phyloP scores from a whole-genome alignment of 2,888 invertebrate genomes.

The Xestia ashworthii region DNA sequence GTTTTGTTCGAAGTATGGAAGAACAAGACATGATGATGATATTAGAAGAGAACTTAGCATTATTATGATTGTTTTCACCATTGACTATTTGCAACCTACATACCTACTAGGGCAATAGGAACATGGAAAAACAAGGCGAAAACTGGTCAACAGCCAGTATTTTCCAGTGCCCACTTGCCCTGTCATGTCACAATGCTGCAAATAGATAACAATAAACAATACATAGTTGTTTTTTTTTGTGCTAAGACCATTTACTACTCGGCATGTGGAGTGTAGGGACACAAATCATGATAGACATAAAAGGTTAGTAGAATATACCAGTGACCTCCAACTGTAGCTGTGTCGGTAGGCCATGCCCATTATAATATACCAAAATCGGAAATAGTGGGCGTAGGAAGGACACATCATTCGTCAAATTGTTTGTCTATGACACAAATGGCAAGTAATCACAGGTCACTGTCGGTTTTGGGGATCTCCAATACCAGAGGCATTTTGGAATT shows the following conservation, averaged over 20 bases:
- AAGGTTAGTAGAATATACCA: constrained; percentile 10
- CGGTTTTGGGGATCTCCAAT: too few species aligned
- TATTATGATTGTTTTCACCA: not conserved
- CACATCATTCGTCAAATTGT: not conserved
- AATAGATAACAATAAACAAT: not conserved
- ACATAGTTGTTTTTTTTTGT: not conserved
- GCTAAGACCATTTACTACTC: not conserved
- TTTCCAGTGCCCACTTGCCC: not conserved
- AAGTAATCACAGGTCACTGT: too few species aligned
- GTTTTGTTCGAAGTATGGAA: too few species aligned
- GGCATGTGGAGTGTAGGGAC: not conserved
- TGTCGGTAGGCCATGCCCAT: not conserved
- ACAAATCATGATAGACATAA: not conserved
- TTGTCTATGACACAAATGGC: not conserved
- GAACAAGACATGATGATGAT: too few species aligned
- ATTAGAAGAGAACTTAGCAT: too few species aligned
- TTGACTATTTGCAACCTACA: not conserved
- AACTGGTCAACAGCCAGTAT: not conserved
- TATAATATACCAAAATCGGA: constrained; percentile 22
- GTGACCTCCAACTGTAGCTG: not conserved
- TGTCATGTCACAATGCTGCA: not conserved
- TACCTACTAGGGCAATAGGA: not conserved
- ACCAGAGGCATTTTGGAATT: too few species aligned
- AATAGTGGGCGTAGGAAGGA: constrained; percentile 2
- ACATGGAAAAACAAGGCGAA: not conserved